Evolutionary conservation across 2,113 vertebrate genomes (phyloP), one percentile per base, ranked within the genome.

Genomic region (Typhlomys cinereus): DNA sequence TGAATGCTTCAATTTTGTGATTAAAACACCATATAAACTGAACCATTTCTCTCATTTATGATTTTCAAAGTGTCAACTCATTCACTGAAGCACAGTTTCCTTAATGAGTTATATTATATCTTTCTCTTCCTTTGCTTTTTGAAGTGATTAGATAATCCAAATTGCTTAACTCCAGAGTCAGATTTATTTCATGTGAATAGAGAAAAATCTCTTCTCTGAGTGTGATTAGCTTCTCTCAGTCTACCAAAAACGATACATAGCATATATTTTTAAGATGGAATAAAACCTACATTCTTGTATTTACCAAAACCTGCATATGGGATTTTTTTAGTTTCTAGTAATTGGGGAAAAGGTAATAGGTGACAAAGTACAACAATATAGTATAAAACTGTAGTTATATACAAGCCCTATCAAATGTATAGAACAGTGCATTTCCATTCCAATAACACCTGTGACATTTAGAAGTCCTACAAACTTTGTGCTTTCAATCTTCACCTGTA

Each of bases 371-470:
- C 44, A 93, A 94, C 92, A 94, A 76, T 85, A 78, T 57, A 88
- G 90, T 92, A 52, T 57, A 34, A 62, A 92, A 81, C 23, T 90
- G 82, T 57, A 85, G 91, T 54, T 93, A 84, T 92, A 90, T 84
- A 83, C 78, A 88, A 84, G 61, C 79, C 54, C 82, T 88, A 87
- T 20, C 66, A 90, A 95, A 95, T 50, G 5, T 94, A 95, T 75
- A 92, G 95, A 84, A 92, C 88, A 87, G 52, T 67, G 25, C 52
- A 92, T 95, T 95, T 95, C 83, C 81, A 92, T 95, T 92, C 92
- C 94, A 94, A 67, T 93, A 96, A 92, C 91, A 96, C 96, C 96
- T 96, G 96, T 95, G 96, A 97, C 94, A 96, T 95, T 97, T 96
- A 96, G 80, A 95, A 0, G 1, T 81, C 93, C 92, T 92, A 85